Percentiles rank a stretch among this genome's conserved stretches.
Conservation (phyloP, 1,140 invertebrate genomes). For the Chironomus tepperi region DNA sequence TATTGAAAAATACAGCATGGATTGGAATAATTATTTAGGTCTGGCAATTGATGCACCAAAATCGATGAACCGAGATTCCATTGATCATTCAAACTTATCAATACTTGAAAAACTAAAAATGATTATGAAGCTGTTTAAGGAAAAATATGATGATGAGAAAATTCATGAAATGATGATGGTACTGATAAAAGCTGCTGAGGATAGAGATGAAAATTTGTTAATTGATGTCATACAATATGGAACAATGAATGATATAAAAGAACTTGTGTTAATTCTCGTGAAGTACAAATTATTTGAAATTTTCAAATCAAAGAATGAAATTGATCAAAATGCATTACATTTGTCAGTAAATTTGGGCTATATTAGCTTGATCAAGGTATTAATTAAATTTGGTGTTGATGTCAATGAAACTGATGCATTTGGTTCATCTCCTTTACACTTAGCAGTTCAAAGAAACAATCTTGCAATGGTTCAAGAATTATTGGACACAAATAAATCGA, state of each 20-base stretch:
- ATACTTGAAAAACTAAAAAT: constrained; percentile 7
- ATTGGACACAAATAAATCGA: background rate
- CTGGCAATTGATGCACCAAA: background rate
- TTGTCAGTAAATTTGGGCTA: background rate
- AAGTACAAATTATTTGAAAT: background rate
- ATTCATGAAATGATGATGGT: background rate
- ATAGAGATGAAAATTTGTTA: background rate
- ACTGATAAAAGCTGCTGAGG: background rate
- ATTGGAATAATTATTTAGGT: background rate
- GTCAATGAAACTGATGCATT: constrained; percentile 7
- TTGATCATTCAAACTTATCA: background rate
- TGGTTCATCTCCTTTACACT: background rate
- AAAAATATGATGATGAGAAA: background rate
- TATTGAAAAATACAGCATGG: background rate
- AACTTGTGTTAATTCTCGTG: background rate
- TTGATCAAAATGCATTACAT: constrained; percentile 11
- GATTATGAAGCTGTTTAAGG: background rate
- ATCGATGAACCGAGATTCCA: background rate
- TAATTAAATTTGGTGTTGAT: background rate
- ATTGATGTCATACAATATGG: constrained; percentile 2
- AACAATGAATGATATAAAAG: constrained; percentile 11
- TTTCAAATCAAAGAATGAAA: background rate
- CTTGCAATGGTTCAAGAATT: background rate
- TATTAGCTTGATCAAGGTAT: background rate
- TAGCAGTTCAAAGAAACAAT: background rate